Evolutionary conservation across 2,797 vertebrate species (phyloP), one percentile per base, ranked within the genome.

Genomic region (Rhinophrynus dorsalis): DNA sequence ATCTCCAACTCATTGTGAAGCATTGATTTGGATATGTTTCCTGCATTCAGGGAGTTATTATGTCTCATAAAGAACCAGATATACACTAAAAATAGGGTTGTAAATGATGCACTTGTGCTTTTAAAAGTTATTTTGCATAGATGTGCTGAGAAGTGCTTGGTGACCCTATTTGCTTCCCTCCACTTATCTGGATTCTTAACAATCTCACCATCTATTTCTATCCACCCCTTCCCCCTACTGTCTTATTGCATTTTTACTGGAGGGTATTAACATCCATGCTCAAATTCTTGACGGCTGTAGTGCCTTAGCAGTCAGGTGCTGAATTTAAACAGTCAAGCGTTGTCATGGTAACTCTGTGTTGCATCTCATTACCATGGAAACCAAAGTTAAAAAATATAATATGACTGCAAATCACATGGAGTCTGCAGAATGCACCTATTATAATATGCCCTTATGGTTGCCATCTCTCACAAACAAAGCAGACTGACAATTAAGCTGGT

Each of bases 241-340:
- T 21, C 56, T 51, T 52, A 45, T 35, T 45, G 37, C 27, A 33
- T 51, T 54, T 51, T 67, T 29, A 54, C 70, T 54, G 32, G 35
- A 59, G 62, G 70, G 47, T 62, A 73, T 73, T 73, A 62, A 54
- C 70, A 67, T 67, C 55, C 55, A 45, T 45, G 26, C 51, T 73
- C 33, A 57, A 35, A 59, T 66, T 45, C 54, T 60, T 67, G 54
- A 73, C 21, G 70, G 47, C 70, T 73, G 29, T 9, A 30, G 29
- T 54, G 70, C 37, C 55, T 60, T 54, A 37, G 21, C 84, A 88
- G 87, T 91, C 88, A 91, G 88, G 89, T 89, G 87, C 85, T 84
- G 85, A 83, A 87, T 88, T 85, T 85, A 83, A 88, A 89, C 85
- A 86, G 83, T 85, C 84, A 87, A 83, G 78, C 78, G 88, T 91